A percentile compares a stretch with the other conserved stretches of the same genome.
phyloP scores from a whole-genome alignment of 2,797 vertebrate species.

The Pteronotus mesoamericanus region DNA sequence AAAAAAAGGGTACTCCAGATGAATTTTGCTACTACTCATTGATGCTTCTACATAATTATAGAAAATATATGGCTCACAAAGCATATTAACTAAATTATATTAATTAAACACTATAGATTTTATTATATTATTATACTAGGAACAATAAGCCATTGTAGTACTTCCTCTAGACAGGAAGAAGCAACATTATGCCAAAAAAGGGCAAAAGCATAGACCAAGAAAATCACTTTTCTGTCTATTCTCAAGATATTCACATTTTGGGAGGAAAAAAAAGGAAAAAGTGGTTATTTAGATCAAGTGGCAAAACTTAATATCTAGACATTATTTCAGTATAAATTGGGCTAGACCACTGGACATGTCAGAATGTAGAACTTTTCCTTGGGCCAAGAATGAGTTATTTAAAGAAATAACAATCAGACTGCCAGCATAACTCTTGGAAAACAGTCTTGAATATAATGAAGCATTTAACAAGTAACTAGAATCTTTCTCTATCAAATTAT shows the following conservation, averaged over 20 bases:
- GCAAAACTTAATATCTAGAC: neutral
- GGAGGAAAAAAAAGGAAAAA: neutral
- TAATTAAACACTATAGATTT: neutral
- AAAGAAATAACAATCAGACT: neutral
- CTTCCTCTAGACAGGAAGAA: neutral
- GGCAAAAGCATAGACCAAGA: neutral
- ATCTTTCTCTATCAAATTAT: neutral
- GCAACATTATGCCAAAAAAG: neutral
- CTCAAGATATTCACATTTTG: neutral
- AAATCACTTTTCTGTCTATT: neutral
- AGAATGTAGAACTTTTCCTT: neutral
- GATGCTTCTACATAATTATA: neutral
- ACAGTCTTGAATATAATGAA: neutral
- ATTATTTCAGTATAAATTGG: neutral
- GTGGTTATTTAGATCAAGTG: neutral
- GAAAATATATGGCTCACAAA: neutral
- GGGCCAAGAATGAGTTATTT: neutral
- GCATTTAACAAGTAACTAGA: neutral
- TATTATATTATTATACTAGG: neutral
- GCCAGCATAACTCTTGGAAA: neutral
- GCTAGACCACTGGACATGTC: neutral
- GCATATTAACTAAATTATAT: neutral
- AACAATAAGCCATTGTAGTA: neutral
- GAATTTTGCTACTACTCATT: neutral
- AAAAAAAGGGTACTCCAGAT: neutral